Evolutionary conservation across 2,113 vertebrate species (phyloP), one percentile per base, ranked within the genome.

Genomic region (Oncorhynchus nerka): DNA sequence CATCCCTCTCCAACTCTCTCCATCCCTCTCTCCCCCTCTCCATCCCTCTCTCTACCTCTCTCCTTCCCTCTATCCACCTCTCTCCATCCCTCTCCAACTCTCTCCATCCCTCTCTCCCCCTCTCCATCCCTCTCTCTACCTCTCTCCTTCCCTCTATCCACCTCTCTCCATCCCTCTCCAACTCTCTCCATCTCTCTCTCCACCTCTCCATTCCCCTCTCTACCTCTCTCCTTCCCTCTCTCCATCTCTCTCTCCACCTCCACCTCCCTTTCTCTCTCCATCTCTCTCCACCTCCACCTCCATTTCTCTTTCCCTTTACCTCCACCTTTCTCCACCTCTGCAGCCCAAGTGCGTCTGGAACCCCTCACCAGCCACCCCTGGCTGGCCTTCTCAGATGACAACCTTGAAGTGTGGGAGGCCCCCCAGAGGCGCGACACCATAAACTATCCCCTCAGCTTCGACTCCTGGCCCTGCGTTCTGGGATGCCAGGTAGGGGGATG

Each of bases 271-370:
- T 32, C 30, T 39, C 34, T 39, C 34, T 39, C 34, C 34, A 39
- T 2, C 34, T 8, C 34, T 39, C 39, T 39, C 39, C 39, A 39
- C 39, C 39, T 8, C 8, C 39, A 51, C 15, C 8, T 39, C 39
- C 39, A 8, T 9, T 39, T 39, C 15, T 48, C 19, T 70, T 45
- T 20, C 28, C 5, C 49, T 28, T 15, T 24, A 9, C 39, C 34
- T 49, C 51, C 2, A 59, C 26, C 45, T 11, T n/a, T 15, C 13
- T 55, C 22, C 30, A 30, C 19, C 12, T n/a, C 34, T 9, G 13
- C 64, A 80, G 79, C 57, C 48, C 26, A 32, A 61, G 64, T 80
- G 11, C 30, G 4, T 12, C 51, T 80, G n/a, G 74, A 80, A 19
- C n/a, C 74, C 30, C 48, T 30, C 66, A 72, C 62, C 49, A 61